A percentile compares a stretch with the other conserved stretches of the same genome.
phyloP scores from a whole-genome alignment of 1,140 invertebrate genomes.

The Penaeus vannamei region DNA sequence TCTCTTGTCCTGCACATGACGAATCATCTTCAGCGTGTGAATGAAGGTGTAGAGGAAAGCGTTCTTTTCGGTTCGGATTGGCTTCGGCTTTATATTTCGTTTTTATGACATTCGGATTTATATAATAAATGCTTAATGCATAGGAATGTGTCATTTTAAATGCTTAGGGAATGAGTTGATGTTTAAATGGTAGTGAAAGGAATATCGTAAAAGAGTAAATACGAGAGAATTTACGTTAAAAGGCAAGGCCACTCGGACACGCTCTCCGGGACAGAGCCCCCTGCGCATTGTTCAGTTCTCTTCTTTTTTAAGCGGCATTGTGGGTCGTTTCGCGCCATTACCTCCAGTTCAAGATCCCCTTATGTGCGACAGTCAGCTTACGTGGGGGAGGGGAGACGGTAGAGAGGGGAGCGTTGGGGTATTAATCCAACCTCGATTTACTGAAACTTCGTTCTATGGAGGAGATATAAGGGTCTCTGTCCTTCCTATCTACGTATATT shows the following conservation, averaged over 20 bases:
- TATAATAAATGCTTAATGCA: too few relatives aligned
- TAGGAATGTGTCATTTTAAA: too few relatives aligned
- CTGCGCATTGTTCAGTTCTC: conserved; percentile 58
- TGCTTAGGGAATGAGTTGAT: too few relatives aligned
- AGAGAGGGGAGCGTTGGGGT: neutral
- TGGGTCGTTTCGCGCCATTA: conserved; percentile 64
- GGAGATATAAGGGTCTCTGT: too few relatives aligned
- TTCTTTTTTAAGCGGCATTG: conserved; percentile 62
- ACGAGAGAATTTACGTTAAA: neutral
- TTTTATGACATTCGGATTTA: too few relatives aligned
- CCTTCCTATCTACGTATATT: too few relatives aligned
- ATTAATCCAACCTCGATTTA: too few relatives aligned
- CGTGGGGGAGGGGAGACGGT: conserved; percentile 17
- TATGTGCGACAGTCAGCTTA: conserved; percentile 60
- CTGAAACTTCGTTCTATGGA: too few relatives aligned
- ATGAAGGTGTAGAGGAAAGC: conserved; percentile 43
- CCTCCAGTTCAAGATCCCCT: conserved; percentile 63
- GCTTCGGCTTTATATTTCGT: neutral
- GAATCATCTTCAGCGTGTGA: conserved; percentile 55
- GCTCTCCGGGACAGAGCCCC: conserved; percentile 48
- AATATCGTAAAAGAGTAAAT: neutral
- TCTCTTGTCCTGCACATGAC: conserved; percentile 49
- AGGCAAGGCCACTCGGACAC: neutral
- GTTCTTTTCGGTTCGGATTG: neutral
- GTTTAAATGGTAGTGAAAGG: too few relatives aligned